phyloP scores from a whole-genome alignment of 2,113 vertebrate species.

The Macaca fascicularis region DNA sequence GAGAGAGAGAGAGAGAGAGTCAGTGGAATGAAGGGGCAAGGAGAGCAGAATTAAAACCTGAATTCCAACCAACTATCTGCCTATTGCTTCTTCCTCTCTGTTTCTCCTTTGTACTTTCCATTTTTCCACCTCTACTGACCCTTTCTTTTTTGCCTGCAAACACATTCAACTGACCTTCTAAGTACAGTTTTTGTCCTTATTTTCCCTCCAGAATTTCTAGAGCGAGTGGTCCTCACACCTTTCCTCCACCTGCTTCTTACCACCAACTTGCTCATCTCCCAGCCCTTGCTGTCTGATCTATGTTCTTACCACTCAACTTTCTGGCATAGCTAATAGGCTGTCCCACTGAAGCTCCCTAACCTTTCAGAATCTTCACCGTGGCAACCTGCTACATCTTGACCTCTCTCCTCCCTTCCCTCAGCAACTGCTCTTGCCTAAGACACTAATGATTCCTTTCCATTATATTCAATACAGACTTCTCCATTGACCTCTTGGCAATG shows the following conservation, averaged over 20 bases:
- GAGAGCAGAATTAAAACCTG: not conserved
- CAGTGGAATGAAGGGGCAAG: not conserved
- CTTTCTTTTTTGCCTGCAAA: not conserved
- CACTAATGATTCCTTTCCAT: not conserved
- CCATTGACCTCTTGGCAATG: not conserved
- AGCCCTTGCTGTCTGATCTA: not conserved
- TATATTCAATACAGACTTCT: not conserved
- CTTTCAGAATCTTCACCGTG: not conserved
- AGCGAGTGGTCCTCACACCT: not conserved
- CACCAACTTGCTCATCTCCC: not conserved
- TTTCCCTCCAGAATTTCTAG: not conserved
- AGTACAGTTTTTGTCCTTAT: not conserved
- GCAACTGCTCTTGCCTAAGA: not conserved
- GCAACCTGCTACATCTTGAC: not conserved
- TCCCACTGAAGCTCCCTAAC: not conserved
- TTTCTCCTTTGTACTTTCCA: not conserved
- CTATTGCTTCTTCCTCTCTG: not conserved
- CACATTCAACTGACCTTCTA: not conserved
- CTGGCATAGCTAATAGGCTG: too few species aligned
- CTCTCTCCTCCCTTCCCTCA: not conserved
- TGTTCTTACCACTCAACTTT: not conserved
- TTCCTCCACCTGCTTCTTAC: not conserved
- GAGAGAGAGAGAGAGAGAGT: too few species aligned
- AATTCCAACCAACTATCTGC: not conserved
- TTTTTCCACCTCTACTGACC: not conserved